Base-by-base conservation (phyloP, 2,888 invertebrate species). In the Drosophila algonquin region DNA sequence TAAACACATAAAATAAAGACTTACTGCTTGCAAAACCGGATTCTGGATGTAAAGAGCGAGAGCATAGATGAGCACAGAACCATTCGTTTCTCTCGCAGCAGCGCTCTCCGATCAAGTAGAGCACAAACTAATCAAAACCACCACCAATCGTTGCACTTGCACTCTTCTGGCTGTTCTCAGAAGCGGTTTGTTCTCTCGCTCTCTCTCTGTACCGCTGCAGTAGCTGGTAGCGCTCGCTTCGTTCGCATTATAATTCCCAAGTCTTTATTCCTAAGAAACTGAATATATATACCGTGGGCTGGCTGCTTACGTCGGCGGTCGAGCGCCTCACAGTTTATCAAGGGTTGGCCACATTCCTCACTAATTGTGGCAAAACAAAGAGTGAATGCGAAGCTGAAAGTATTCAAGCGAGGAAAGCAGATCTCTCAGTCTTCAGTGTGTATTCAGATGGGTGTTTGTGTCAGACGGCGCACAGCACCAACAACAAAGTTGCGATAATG, bases 261-360 rank as follows among this genome's bases (percentile, higher is more conserved):
- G 30, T 32, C 0, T 1, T 40, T 40, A 18, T 65, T 65, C 40
- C 16, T 6, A 10, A 9, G 0, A 1, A 1, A 3, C n/a, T 24
- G 14, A 5, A 30, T 16, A 44, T 54, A 65, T 53, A 65, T 65
- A 24, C 16, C n/a, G 32, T 16, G 9, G 14, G 0, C 2, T 1
- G 6, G 5, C 10, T 0, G 0, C 0, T 8, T 10, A 0, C 0
- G 0, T n/a, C 9, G 40, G 64, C 65, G 64, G 64, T 65, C 64
- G 64, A 30, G 21, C 54, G 53, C 65, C 64, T 54, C 54, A 54
- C 65, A 64, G 65, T 65, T 65, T 32, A n/a, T 54, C 40, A 54
- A 65, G 65, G 64, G 65, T 65, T 65, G 64, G 47, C 65, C 64
- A 65, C 64, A 21, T 32, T 48, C 64, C 64, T 21, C 21, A 65